A percentile compares a stretch with the other conserved stretches of the same genome.
phyloP scores from a whole-genome alignment of 2,797 vertebrate genomes.

The Phrynocephalus vlangalii region DNA sequence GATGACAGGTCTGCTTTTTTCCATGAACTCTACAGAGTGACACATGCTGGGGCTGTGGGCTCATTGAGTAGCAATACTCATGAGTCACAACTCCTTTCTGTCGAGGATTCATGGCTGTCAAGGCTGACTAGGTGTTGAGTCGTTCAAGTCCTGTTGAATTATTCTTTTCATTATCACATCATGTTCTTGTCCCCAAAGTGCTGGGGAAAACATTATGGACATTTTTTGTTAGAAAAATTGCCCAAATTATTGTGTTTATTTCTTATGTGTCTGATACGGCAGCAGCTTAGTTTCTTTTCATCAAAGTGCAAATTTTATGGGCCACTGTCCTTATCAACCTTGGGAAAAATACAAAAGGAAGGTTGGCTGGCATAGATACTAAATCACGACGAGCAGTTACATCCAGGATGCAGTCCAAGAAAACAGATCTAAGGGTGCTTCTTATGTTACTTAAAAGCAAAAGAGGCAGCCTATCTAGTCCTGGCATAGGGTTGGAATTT shows the following conservation, averaged over 20 bases:
- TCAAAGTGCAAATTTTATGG: too few relatives aligned
- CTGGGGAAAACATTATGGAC: neutral
- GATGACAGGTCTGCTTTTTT: neutral
- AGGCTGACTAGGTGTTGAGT: neutral
- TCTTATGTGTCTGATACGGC: too few relatives aligned
- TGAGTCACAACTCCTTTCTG: slow-evolving; percentile 14
- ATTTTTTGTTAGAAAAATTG: neutral
- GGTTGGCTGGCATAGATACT: too few relatives aligned
- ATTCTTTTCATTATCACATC: neutral
- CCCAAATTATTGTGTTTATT: neutral
- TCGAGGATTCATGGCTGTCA: slow-evolving; percentile 2
- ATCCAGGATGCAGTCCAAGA: too few relatives aligned
- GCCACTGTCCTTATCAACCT: too few relatives aligned
- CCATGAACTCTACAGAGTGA: neutral
- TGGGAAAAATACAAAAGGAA: too few relatives aligned
- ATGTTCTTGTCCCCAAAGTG: neutral
- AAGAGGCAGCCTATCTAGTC: too few relatives aligned
- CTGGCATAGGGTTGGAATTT: too few relatives aligned
- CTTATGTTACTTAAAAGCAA: too few relatives aligned
- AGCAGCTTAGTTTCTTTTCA: too few relatives aligned
- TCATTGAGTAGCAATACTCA: neutral
- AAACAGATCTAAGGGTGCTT: too few relatives aligned
- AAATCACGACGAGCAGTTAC: too few relatives aligned
- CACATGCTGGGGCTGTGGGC: neutral
- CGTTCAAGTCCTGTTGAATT: neutral